phyloP scores from a whole-genome alignment of 1,140 invertebrate species.

The Acyrthosiphon pisum region DNA sequence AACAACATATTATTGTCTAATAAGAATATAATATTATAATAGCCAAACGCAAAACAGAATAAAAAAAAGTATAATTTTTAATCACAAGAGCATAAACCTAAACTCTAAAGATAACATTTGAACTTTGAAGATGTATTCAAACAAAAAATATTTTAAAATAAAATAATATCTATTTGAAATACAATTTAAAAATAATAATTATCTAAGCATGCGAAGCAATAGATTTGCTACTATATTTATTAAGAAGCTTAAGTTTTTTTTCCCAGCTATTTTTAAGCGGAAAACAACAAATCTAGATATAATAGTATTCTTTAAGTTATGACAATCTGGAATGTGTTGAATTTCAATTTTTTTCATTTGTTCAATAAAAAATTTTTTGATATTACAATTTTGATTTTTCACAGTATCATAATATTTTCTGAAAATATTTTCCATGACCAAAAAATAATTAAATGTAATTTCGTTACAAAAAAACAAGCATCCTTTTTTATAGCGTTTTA shows the following conservation, averaged over 20 bases:
- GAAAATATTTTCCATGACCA: neutral
- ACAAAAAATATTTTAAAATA: too few species aligned
- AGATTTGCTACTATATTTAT: constrained; percentile 14
- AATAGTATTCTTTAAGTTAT: constrained; percentile 19
- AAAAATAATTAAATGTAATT: constrained; percentile 19
- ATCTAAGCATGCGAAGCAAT: neutral
- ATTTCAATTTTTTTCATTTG: constrained; percentile 1
- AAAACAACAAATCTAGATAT: neutral
- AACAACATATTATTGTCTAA: too few species aligned
- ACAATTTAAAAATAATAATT: too few species aligned
- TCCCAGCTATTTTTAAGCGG: neutral
- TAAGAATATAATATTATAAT: too few species aligned
- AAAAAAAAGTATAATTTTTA: too few species aligned
- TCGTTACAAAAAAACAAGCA: constrained; percentile 24
- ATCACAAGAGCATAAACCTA: too few species aligned
- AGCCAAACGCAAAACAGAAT: too few species aligned
- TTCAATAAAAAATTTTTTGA: neutral
- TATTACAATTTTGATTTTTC: neutral
- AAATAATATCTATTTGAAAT: too few species aligned
- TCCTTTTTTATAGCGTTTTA: constrained; percentile 39
- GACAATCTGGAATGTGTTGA: constrained; percentile 23
- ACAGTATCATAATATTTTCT: neutral
- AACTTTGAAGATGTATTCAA: too few species aligned
- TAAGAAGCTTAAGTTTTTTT: neutral
- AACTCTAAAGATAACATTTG: too few species aligned